These are phyloP conservation scores for Rhamnusium bicolor DNA, from an alignment of 2,888 invertebrate species.

Conservation along the genomic window DNA sequence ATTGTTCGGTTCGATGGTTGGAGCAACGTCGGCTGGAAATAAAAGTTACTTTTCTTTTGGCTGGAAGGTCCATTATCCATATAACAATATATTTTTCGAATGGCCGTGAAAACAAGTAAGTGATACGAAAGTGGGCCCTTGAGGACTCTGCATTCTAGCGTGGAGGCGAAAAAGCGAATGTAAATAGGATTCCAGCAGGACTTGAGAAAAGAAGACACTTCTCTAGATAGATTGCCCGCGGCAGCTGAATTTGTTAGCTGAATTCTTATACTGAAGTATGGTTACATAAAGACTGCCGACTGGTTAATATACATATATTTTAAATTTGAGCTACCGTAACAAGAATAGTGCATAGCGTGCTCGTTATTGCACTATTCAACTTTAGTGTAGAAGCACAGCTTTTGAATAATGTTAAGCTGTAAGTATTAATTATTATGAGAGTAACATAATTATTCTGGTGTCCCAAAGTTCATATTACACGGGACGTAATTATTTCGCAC, in stretches of 20 bases:
- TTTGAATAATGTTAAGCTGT: background rate
- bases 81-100: slow-evolving; percentile 60
- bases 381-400: background rate
- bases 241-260: slow-evolving; percentile 52
- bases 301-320: slow-evolving; percentile 36
- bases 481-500: no score
- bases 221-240: slow-evolving; percentile 50
- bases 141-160: slow-evolving; percentile 60
- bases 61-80: slow-evolving; percentile 59
- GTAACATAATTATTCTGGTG: no score
- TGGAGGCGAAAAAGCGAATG: slow-evolving; percentile 60
- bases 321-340: slow-evolving; percentile 9
- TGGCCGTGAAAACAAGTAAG: slow-evolving; percentile 63
- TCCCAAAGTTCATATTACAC: no score
- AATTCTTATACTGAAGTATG: slow-evolving; percentile 26
- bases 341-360: background rate
- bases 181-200: slow-evolving; percentile 59
- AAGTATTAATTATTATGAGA: no score
- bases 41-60: slow-evolving; percentile 54
- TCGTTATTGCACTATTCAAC: background rate
- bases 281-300: slow-evolving; percentile 24
- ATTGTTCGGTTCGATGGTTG: slow-evolving; percentile 2
- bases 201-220: slow-evolving; percentile 47
- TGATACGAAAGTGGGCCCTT: slow-evolving; percentile 63
- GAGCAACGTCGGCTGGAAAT: slow-evolving; percentile 6